Conservation (phyloP, 2,888 invertebrate genomes). For the Nudaria mundana region DNA sequence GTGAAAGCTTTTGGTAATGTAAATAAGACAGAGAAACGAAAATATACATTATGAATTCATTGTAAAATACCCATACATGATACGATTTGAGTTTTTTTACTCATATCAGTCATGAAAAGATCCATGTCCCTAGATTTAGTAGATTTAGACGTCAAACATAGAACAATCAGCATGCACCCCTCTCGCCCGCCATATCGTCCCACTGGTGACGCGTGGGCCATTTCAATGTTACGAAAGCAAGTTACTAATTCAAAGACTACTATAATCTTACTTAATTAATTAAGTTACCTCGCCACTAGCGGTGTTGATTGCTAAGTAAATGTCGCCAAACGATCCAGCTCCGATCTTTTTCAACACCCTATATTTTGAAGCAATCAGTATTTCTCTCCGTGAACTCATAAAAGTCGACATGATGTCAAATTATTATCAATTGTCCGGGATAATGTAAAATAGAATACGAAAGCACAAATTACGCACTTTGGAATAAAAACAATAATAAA, state of each 20-base stretch:
- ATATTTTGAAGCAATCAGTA: slow-evolving; percentile 95
- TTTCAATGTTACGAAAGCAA: slow-evolving; percentile 27
- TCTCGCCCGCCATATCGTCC: slow-evolving; percentile 40
- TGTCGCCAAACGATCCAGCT: slow-evolving; percentile 99
- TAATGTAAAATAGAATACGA: slow-evolving; percentile 43
- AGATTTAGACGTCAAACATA: slow-evolving; percentile 41
- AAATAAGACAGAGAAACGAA: slow-evolving; percentile 11
- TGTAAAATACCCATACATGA: slow-evolving; percentile 3
- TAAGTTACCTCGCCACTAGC: slow-evolving; percentile 91
- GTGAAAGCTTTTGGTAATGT: slow-evolving; percentile 23
- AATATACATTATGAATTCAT: not conserved
- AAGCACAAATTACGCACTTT: slow-evolving; percentile 56
- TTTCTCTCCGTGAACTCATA: slow-evolving; percentile 78
- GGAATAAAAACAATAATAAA: slow-evolving; percentile 53
- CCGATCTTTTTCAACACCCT: slow-evolving; percentile 97
- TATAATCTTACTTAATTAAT: slow-evolving; percentile 21
- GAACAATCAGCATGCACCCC: slow-evolving; percentile 43
- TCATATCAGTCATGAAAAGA: slow-evolving; percentile 33
- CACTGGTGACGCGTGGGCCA: slow-evolving; percentile 36
- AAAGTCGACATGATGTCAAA: slow-evolving; percentile 42
- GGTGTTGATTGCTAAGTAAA: slow-evolving; percentile 97
- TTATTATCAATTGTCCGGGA: slow-evolving; percentile 39
- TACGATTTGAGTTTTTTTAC: slow-evolving; percentile 8
- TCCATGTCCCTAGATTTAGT: slow-evolving; percentile 32
- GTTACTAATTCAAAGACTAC: slow-evolving; percentile 9